Evolutionary conservation across 2,888 invertebrate genomes (phyloP), one percentile per base, ranked within the genome.

Genomic region (Lithophane ornitopus): DNA sequence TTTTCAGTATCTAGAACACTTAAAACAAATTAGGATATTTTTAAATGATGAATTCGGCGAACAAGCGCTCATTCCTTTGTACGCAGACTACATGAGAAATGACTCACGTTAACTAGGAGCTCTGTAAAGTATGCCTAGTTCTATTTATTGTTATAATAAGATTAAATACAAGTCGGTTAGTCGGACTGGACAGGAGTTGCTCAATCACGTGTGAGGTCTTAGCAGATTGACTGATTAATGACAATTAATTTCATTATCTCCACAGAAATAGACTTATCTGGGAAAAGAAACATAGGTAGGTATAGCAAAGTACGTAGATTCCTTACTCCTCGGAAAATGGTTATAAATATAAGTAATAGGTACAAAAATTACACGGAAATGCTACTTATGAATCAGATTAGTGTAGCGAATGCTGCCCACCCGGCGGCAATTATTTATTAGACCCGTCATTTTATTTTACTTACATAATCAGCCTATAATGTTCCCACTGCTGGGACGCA

Each of bases 121-220:
- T 66, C n/a, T 56, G 16, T 26, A 76, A 34, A 62, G 34, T 62
- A 78, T 65, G 34, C 70, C 28, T 65, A 56, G 14, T 78, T 59
- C 26, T 65, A 83, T 78, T 83, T 78, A 80, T 80, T 80, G 19
- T 70, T 78, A n/a, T 56, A 78, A 54, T 80, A 83, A 80, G 70
- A 80, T 78, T 78, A 68, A 80, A 84, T 80, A 68, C 41, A 34
- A 49, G 46, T n/a, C 49, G 8, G 49, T 78, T 52, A 71, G 80
- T 68, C 34, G 46, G 41, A 19, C 49, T 54, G 62, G 84, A 66
- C 73, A 41, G 80, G 58, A 63, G 54, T 68, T 52, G 63, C 41
- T 84, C 63, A 72, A 84, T 84, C 80, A 72, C 63, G n/a, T 4
- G 19, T 28, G 28, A 62, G 22, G 52, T 19, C 52, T 39, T 28